phyloP scores from a whole-genome alignment of 1,140 invertebrate species.

The Bicyclus anynana region DNA sequence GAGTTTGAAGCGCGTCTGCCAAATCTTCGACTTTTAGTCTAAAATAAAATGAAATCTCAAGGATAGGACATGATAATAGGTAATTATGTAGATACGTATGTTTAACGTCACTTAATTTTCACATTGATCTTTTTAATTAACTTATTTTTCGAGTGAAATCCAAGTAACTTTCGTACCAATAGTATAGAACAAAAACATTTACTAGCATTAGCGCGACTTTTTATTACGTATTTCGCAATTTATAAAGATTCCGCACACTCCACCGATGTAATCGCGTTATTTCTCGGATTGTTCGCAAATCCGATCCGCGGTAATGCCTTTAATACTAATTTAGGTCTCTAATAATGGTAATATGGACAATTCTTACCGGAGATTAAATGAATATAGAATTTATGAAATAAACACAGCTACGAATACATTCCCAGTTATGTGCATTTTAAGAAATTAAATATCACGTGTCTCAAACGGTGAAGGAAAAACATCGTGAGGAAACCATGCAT shows the following conservation, averaged over 20 bases:
- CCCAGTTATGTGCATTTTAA: too few species aligned
- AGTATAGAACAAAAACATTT: conserved; percentile 3
- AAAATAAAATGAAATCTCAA: too few species aligned
- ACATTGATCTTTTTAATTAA: background rate
- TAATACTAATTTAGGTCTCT: conserved; percentile 9
- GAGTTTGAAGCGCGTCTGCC: too few species aligned
- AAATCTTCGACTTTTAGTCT: too few species aligned
- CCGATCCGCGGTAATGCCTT: conserved; percentile 7
- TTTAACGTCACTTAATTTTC: too few species aligned
- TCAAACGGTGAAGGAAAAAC: too few species aligned
- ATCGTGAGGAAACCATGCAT: too few species aligned
- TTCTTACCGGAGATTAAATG: background rate
- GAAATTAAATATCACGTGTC: too few species aligned
- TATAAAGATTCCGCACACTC: conserved; percentile 27
- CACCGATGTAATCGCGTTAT: conserved; percentile 21
- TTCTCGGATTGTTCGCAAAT: conserved; percentile 18
- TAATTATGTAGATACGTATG: too few species aligned
- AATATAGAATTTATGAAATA: too few species aligned
- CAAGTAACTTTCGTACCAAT: background rate
- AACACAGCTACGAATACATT: too few species aligned
- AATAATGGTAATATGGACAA: background rate
- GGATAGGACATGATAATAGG: too few species aligned
- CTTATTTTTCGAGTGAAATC: background rate
- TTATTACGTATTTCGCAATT: conserved; percentile 28
- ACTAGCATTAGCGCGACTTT: conserved; percentile 18